phyloP scores from a whole-genome alignment of 2,888 invertebrate species.

The Rotaria socialis region DNA sequence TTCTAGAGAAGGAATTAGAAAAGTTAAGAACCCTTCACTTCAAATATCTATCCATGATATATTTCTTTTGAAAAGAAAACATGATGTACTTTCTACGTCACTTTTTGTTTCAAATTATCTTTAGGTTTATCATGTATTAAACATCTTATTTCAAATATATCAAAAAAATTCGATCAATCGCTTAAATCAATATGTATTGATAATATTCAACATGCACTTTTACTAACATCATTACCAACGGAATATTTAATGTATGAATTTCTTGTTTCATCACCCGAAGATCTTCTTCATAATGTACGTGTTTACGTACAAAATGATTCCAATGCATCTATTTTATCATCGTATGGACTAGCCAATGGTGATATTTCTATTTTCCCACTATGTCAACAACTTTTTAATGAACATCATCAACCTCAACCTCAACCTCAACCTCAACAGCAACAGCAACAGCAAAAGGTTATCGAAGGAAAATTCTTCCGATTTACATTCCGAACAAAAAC shows the following conservation, averaged over 20 bases:
- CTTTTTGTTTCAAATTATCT: background rate
- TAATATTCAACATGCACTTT: constrained; percentile 22
- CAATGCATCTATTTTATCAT: background rate
- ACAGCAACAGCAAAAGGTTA: background rate
- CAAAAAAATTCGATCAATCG: constrained; percentile 5
- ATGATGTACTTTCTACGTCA: too few relatives aligned
- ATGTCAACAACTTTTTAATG: constrained; percentile 26
- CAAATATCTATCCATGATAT: too few relatives aligned
- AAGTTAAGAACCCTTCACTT: too few relatives aligned
- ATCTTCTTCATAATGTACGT: constrained; percentile 11
- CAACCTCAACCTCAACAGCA: background rate
- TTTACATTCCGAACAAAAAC: constrained; percentile 11
- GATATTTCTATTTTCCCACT: background rate
- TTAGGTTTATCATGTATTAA: constrained; percentile 32
- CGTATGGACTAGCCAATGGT: background rate
- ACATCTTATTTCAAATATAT: background rate
- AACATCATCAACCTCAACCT: background rate
- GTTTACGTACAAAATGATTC: background rate
- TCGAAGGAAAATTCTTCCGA: constrained; percentile 2
- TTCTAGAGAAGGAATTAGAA: too few relatives aligned
- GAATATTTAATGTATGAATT: constrained; percentile 34
- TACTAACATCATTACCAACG: constrained; percentile 9
- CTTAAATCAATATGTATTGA: constrained; percentile 8
- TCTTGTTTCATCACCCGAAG: background rate
- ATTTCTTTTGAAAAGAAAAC: too few relatives aligned